These are phyloP conservation scores for Vandiemenella viatica DNA, from an alignment of 2,888 invertebrate species.

Conservation along the genomic window DNA sequence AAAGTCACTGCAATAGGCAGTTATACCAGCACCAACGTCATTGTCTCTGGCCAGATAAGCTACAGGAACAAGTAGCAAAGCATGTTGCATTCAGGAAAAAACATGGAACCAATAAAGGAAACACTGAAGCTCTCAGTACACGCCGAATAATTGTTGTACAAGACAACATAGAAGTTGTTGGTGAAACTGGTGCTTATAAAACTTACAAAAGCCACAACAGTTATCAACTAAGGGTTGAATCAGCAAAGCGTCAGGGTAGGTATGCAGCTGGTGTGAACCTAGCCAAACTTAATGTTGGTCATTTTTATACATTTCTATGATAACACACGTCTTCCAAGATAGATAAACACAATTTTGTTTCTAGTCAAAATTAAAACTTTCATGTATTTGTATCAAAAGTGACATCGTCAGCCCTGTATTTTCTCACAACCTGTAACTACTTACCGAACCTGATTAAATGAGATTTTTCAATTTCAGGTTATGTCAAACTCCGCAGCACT, in stretches of 20 bases:
- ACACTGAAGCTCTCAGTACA: slow-evolving; percentile 39
- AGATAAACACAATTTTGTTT: too few relatives aligned
- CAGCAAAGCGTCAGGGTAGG: background rate
- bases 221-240: background rate
- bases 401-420: too few relatives aligned
- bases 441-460: too few relatives aligned
- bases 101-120: slow-evolving; percentile 23
- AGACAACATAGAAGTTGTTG: slow-evolving; percentile 50
- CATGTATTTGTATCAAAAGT: too few relatives aligned
- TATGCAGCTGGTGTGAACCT: too few relatives aligned
- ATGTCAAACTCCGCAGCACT: slow-evolving; percentile 30
- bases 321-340: too few relatives aligned
- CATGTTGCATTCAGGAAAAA: slow-evolving; percentile 38
- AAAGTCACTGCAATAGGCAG: slow-evolving; percentile 35
- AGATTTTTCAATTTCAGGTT: slow-evolving; percentile 34
- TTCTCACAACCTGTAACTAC: too few relatives aligned
- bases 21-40: slow-evolving; percentile 44
- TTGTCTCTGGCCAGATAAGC: slow-evolving; percentile 49
- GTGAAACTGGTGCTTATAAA: background rate
- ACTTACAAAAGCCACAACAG: background rate
- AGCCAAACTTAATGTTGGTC: too few relatives aligned
- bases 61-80: slow-evolving; percentile 48
- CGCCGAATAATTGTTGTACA: slow-evolving; percentile 52
- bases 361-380: too few relatives aligned
- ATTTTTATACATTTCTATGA: too few relatives aligned